Percentiles rank a stretch among this genome's conserved stretches.
Conservation (phyloP, 2,888 invertebrate species). For the Syrphus vitripennis region DNA sequence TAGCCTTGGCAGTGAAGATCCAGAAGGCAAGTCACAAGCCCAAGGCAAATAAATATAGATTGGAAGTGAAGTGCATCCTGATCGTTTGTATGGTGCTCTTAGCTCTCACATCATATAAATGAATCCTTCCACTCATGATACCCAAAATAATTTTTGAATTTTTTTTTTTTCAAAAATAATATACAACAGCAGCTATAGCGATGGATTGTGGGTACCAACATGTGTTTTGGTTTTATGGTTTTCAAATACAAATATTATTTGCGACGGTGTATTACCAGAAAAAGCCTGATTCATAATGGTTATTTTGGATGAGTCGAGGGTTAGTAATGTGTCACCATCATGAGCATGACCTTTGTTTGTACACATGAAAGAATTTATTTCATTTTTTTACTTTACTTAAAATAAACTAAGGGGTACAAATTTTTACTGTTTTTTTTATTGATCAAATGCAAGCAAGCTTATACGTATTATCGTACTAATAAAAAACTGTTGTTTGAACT, state of each 20-base stretch:
- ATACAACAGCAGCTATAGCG: not conserved
- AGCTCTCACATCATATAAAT: not conserved
- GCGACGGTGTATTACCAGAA: not conserved
- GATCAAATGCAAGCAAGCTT: too few relatives aligned
- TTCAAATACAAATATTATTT: not conserved
- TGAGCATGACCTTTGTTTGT: not conserved
- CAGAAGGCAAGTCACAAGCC: not conserved
- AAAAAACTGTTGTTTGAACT: too few relatives aligned
- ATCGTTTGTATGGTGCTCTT: slow-evolving; percentile 3
- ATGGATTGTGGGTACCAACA: not conserved
- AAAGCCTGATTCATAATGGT: not conserved
- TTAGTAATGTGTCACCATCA: not conserved
- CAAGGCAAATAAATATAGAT: slow-evolving; percentile 27
- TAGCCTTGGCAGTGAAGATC: slow-evolving; percentile 52
- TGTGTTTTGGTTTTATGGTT: too few relatives aligned
- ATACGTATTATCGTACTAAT: too few relatives aligned
- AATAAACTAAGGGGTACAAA: not conserved
- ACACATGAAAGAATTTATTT: not conserved
- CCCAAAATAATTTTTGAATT: slow-evolving; percentile 39
- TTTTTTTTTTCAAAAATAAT: not conserved
- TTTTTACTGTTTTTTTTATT: too few relatives aligned
- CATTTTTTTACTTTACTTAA: not conserved
- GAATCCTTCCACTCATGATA: slow-evolving; percentile 59
- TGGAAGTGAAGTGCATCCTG: slow-evolving; percentile 65
- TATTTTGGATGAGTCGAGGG: slow-evolving; percentile 18